Base-by-base conservation (phyloP, 2,797 vertebrate species). In the Falco concolor region DNA sequence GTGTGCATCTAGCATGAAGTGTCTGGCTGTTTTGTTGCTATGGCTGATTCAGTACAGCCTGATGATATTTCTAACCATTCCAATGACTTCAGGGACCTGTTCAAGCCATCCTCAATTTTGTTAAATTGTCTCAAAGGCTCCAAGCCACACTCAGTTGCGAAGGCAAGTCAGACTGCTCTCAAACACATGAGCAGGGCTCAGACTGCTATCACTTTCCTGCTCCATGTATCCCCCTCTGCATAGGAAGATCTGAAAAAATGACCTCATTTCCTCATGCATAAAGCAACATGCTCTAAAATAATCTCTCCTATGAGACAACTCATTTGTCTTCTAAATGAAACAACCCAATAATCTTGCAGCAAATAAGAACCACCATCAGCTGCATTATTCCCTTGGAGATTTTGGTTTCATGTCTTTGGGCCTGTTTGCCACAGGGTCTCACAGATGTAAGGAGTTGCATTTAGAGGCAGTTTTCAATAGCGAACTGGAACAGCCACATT, bases 281-380 rank as follows among this genome's bases (percentile, higher is more conserved):
- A 56, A 72, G n/a, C 70, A 78, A 53, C 36, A 38, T 0, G 10
- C 38, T 52, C 74, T 27, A 44, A 65, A 95, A 50, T 49, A n/a
- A 59, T 34, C 38, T 59, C 74, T 86, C 79, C 80, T 42, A 21
- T 50, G 34, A 65, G 76, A 32, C 65, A 86, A 75, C 23, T 91
- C 60, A 72, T 94, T 89, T 96, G 80, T 45, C 49, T 91, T 93
- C 85, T 83, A 92, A 92, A 89, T 54, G 36, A 75, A 77, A 52
- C 36, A 57, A 34, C 47, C 56, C 68, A 63, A 54, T 47, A 34
- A 69, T 69, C 70, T 70, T 34, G 28, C 54, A 85, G 78, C 72
- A 84, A 84, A 75, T 19, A 28, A 89, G 72, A 69, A 30, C 13
- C 50, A 32, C n/a, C 20, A 45, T 32, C 74, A 64, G 24, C 3